These are phyloP conservation scores for Mimas tiliae DNA, from an alignment of 2,888 invertebrate species.

Conservation along the genomic window DNA sequence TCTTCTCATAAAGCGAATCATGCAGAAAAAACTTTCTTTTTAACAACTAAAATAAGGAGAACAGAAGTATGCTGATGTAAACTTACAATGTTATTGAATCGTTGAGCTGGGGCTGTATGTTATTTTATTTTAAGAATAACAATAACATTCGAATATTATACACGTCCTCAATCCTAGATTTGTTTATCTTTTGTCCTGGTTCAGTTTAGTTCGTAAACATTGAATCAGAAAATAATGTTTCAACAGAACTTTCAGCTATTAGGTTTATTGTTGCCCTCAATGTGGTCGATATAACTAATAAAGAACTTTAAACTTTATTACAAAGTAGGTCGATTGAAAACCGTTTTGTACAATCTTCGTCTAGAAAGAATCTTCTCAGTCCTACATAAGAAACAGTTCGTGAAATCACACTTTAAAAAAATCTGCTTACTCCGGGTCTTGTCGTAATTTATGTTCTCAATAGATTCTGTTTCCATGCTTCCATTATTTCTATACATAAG, in stretches of 20 bases:
- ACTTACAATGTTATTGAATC: conserved; percentile 2
- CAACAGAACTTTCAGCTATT: conserved; percentile 17
- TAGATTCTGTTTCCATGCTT: background rate
- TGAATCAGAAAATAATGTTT: conserved; percentile 8
- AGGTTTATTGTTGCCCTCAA: conserved; percentile 20
- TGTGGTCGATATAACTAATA: background rate
- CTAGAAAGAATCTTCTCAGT: conserved; percentile 2
- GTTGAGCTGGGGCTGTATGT: background rate
- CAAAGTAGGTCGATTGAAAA: conserved; percentile 12
- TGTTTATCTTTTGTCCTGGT: conserved; percentile 18
- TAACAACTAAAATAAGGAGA: background rate
- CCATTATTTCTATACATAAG: no score
- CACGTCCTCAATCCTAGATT: conserved; percentile 7
- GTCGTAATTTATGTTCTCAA: background rate
- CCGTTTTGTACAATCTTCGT: background rate
- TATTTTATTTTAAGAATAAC: background rate
- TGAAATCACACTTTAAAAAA: background rate
- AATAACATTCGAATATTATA: conserved; percentile 13
- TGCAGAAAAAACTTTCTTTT: background rate
- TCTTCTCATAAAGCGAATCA: background rate
- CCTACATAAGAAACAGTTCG: conserved; percentile 12
- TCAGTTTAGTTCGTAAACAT: conserved; percentile 20
- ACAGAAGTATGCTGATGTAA: background rate
- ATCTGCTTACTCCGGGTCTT: background rate
- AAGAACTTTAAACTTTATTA: conserved; percentile 1